phyloP scores from a whole-genome alignment of 2,888 invertebrate species.

The Resseliella maxima region DNA sequence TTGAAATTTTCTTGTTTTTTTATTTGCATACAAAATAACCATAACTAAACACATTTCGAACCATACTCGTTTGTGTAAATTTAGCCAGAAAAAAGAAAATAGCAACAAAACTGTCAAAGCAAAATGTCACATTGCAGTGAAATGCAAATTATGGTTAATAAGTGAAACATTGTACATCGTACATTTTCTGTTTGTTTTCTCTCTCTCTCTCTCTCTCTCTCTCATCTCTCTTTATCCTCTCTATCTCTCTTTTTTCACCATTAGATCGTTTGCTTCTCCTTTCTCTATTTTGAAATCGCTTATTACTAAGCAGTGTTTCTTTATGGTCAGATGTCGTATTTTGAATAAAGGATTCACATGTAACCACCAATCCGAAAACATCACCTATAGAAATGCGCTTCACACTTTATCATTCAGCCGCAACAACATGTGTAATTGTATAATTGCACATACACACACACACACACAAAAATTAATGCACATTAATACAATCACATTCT shows the following conservation, averaged over 20 bases:
- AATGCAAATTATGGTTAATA: slow-evolving; percentile 47
- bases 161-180: not conserved
- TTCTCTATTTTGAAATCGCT: too few relatives aligned
- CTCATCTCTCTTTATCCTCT: too few relatives aligned
- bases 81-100: not conserved
- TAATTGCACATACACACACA: not conserved
- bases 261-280: too few relatives aligned
- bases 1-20: slow-evolving; percentile 1
- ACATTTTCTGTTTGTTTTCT: too few relatives aligned
- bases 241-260: too few relatives aligned
- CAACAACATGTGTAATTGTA: not conserved
- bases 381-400: not conserved
- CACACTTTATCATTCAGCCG: not conserved
- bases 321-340: not conserved
- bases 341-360: not conserved
- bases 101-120: too few relatives aligned
- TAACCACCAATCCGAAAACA: not conserved
- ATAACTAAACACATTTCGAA: not conserved
- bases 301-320: too few relatives aligned
- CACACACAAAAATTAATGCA: not conserved
- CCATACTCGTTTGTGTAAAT: not conserved
- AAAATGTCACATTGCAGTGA: slow-evolving; percentile 4
- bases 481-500: not conserved
- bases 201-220: too few relatives aligned
- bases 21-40: slow-evolving; percentile 19